Conservation (phyloP, 2,113 vertebrate species). For the Nesogale talazaci region DNA sequence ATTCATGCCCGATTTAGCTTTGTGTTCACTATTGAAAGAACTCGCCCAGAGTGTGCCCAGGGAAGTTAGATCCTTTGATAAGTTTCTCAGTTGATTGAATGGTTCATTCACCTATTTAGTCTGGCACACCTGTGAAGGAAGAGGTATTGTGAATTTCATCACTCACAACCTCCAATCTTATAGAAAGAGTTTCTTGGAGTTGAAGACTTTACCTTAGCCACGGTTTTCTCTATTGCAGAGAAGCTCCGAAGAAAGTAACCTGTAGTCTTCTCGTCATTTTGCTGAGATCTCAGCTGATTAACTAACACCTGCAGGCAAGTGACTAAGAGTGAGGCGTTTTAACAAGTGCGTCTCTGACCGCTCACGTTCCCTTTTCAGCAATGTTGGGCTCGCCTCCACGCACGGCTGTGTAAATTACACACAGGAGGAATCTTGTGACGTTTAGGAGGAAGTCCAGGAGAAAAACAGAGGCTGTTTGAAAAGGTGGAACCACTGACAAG, state of each 20-base stretch:
- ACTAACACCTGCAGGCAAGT: slow-evolving; percentile 15
- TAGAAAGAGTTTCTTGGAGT: slow-evolving; percentile 35
- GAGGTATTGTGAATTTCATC: slow-evolving; percentile 42
- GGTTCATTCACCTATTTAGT: slow-evolving; percentile 18
- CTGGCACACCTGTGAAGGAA: not conserved
- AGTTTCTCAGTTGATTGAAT: not conserved
- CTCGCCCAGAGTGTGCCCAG: not conserved
- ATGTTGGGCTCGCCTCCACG: slow-evolving; percentile 39
- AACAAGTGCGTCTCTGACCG: slow-evolving; percentile 60
- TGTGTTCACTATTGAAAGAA: not conserved
- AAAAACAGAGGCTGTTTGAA: slow-evolving; percentile 46
- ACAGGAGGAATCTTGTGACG: not conserved
- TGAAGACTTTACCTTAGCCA: slow-evolving; percentile 41
- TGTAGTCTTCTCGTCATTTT: slow-evolving; percentile 56
- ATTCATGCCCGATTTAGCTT: not conserved
- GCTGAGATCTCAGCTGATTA: slow-evolving; percentile 49
- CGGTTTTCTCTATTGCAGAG: slow-evolving; percentile 19
- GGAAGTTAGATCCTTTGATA: slow-evolving; percentile 15
- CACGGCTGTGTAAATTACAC: slow-evolving; percentile 33
- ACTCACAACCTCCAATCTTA: slow-evolving; percentile 14
- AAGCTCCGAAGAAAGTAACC: slow-evolving; percentile 32
- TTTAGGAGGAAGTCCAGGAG: not conserved
- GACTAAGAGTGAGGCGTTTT: slow-evolving; percentile 40
- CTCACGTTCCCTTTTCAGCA: slow-evolving; percentile 19
- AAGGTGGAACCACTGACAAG: slow-evolving; percentile 64